Conservation (phyloP, 1,140 invertebrate species). For the Globodera ellingtonae region DNA sequence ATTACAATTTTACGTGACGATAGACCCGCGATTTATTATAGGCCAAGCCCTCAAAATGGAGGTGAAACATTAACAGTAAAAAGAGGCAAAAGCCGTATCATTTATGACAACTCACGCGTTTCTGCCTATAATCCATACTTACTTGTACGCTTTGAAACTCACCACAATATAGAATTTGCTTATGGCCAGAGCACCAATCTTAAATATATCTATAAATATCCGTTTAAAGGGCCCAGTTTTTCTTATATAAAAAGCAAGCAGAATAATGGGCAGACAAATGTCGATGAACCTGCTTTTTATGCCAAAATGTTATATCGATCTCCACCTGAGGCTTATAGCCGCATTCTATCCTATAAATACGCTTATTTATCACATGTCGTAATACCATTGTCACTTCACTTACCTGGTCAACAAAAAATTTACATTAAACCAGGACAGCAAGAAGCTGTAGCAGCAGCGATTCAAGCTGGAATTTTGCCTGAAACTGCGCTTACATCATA, state of each 20-base stretch:
- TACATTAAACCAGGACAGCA: neutral
- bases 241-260: neutral
- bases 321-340: neutral
- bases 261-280: neutral
- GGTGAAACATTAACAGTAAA: neutral
- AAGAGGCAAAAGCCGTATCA: neutral
- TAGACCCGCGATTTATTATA: neutral
- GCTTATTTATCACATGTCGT: neutral
- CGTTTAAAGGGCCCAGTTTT: conserved; percentile 2
- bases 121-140: neutral
- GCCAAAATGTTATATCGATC: neutral
- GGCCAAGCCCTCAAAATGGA: neutral
- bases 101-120: neutral
- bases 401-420: conserved; percentile 3
- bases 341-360: neutral
- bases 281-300: conserved; percentile 12
- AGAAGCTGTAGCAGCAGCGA: neutral
- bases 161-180: conserved; percentile 2
- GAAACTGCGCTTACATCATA: neutral
- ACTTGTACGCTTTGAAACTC: neutral
- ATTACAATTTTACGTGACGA: neutral
- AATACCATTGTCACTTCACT: neutral
- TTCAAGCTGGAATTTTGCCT: neutral
- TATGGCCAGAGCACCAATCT: neutral
- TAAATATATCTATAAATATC: conserved; percentile 6